Percentiles rank a stretch among this genome's conserved stretches.
phyloP scores from a whole-genome alignment of 2,113 vertebrate species.

The Corvus moneduloides region DNA sequence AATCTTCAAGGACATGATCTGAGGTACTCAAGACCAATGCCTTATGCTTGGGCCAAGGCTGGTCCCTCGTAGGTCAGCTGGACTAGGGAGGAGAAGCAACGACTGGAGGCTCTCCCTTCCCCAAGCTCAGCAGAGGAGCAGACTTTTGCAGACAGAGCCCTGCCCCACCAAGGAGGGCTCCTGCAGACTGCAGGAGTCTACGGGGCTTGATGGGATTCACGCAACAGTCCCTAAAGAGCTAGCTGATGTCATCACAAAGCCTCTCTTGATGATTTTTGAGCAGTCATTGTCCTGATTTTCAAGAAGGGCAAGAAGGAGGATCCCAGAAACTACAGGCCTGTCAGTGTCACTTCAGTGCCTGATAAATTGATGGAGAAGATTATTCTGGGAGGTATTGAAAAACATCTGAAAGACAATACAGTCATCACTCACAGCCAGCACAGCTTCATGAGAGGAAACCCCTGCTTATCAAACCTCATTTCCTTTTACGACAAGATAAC shows the following conservation, averaged over 20 bases:
- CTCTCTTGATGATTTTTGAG: neutral
- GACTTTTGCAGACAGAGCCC: neutral
- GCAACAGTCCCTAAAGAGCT: neutral
- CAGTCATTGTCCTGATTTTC: neutral
- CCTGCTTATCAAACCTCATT: neutral
- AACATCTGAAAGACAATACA: neutral
- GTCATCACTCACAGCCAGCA: neutral
- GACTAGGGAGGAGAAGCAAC: neutral
- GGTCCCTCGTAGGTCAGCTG: neutral
- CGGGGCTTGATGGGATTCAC: neutral
- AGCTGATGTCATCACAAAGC: neutral
- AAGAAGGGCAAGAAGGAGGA: neutral
- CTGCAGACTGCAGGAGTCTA: too few relatives aligned
- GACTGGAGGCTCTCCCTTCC: neutral
- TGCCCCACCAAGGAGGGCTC: neutral
- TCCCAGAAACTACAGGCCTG: neutral
- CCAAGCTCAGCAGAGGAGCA: neutral
- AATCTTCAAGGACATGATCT: neutral
- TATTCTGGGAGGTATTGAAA: neutral
- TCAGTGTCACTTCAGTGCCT: neutral
- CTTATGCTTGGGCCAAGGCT: neutral
- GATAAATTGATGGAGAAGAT: neutral
- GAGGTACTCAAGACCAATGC: neutral
- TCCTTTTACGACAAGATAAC: neutral
- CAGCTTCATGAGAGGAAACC: neutral